Base-by-base conservation (phyloP, 2,888 invertebrate genomes). In the Tachina lurida region DNA sequence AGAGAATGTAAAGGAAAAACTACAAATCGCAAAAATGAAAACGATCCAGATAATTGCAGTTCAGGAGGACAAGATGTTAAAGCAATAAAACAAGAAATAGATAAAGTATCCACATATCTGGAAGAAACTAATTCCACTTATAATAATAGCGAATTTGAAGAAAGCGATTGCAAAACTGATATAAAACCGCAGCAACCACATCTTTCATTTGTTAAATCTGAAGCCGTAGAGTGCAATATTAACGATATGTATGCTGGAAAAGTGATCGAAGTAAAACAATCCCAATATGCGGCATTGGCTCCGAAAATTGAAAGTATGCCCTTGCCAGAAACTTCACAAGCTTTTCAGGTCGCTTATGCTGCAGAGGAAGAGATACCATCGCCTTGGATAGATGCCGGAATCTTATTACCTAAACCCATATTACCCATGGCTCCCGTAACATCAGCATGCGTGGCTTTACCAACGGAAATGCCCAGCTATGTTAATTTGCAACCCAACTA, bases 311-410 rank as follows among this genome's bases (percentile, higher is more conserved):
- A 90, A 56, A 85, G 89, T 19, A 54, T 89, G 10, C 75, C 88
- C 15, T 84, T 89, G 60, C 89, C 92, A 2, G 91, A 93, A 87
- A 93, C 93, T 65, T 94, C 93, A 1, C 94, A 94, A 92, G 96
- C 96, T 0, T 94, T 96, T 88, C 95, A 96, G 89, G 92, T 96
- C 88, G 96, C 96, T 5, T 93, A 96, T 88, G 96, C 96, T 0
- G 95, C 96, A 49, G 96, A 96, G 90, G 95, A 96, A 87, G 96
- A 96, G 91, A 93, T 96, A 56, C 95, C 96, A 84, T 94, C 95
- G 0, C 95, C 95, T 0, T 96, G 96, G 96, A 94, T 95, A 2
- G 96, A 96, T 89, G 95, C 96, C 0, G 95, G 95, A 87, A 95
- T 95, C 7, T 92, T 96, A 77, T 95, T 95, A 1, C 95, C 95